Base-by-base conservation (phyloP, 2,888 invertebrate species). In the Coelinius sp. region DNA sequence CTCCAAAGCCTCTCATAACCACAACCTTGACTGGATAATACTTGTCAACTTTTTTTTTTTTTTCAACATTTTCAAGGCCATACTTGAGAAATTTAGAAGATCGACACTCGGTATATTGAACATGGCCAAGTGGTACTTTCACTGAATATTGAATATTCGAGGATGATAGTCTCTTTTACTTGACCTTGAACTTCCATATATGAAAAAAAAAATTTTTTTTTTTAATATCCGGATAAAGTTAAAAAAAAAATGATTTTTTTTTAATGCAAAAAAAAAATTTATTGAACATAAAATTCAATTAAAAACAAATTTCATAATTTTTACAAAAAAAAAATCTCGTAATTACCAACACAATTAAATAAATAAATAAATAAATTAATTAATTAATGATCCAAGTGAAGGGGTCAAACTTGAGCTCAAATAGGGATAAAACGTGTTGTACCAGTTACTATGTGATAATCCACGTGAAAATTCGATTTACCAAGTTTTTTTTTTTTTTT, bases 391-490 rank as follows among this genome's bases (percentile, higher is more conserved):
- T 20, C 64, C 64, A 56, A 63, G 64, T 41, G 14, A 52, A 24
- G 41, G 35, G 59, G 35, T 52, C 27, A n/a, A 31, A 31, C 64
- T 44, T 44, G 27, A 46, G 44, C 44, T 65, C 66, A 56, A 56
- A 53, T n/a, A n/a, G n/a, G 46, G 59, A 8, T 49, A 49, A 49
- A 49, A 71, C 66, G 69, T 75, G 71, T 63, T 25, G 17, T 41
- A 41, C 46, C 46, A 17, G 3, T 53, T 71, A 59, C 31, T 10
- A 10, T 6, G 35, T 17, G 59, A 73, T 76, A 73, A 76, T 71
- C 66, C 73, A 75, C 67, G 53, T 70, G 64, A 75, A 71, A 70
- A 75, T 38, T 62, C 70, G 64, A 71, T 65, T 68, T 62, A 17
- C 22, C 24, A 52, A 68, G 70, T 68, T 71, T n/a, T 41, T n/a